These are phyloP conservation scores for Augochlora pura DNA, from an alignment of 1,140 invertebrate species.

Conservation along the genomic window DNA sequence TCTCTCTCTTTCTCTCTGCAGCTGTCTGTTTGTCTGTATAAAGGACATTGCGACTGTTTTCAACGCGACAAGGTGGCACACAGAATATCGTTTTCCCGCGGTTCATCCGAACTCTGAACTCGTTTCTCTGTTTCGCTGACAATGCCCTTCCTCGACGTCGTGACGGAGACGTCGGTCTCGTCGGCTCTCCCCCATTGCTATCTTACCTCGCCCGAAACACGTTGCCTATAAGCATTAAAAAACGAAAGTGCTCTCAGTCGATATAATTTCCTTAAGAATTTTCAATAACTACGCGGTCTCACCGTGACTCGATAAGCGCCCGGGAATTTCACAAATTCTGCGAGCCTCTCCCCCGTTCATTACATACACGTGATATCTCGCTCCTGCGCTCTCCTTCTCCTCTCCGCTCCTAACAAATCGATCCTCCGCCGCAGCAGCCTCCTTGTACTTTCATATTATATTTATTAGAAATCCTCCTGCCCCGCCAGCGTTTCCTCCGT, in stretches of 20 bases:
- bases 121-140: neutral
- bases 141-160: conserved; percentile 13
- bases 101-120: neutral
- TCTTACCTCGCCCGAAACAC: conserved; percentile 9
- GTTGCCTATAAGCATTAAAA: conserved; percentile 52
- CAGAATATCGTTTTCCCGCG: conserved; percentile 28
- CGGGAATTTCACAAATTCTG: neutral
- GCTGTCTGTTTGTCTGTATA: conserved; percentile 43
- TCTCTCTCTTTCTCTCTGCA: too few relatives aligned
- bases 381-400: neutral
- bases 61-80: conserved; percentile 43
- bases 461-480: conserved; percentile 6
- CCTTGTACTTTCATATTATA: conserved; percentile 30
- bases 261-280: conserved; percentile 13
- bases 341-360: neutral
- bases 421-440: neutral
- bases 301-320: conserved; percentile 4
- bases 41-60: conserved; percentile 50
- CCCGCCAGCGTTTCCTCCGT: neutral
- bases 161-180: neutral
- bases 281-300: conserved; percentile 13
- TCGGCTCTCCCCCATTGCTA: neutral
- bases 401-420: neutral
- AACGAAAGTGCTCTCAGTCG: conserved; percentile 44
- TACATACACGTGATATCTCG: neutral